Conservation (phyloP, 2,888 invertebrate genomes). For the Cheilosia scutellata region DNA sequence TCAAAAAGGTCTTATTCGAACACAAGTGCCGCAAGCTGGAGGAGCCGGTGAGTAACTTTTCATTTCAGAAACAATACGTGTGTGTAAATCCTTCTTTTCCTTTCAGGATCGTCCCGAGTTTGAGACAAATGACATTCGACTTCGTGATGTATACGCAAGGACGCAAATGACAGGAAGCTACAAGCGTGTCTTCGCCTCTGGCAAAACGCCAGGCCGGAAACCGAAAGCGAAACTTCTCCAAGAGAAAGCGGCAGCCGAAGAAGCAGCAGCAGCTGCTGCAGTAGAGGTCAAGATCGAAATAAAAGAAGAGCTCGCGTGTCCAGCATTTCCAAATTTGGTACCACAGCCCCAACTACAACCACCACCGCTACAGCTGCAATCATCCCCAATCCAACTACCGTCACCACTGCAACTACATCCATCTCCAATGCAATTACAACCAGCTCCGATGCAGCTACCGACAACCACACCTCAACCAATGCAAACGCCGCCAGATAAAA, state of each 20-base stretch:
- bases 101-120: conserved; percentile 90
- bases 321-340: conserved; percentile 2
- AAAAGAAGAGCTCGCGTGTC: conserved; percentile 45
- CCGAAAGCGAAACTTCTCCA: conserved; percentile 78
- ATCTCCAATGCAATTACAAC: too few species aligned
- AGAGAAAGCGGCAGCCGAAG: conserved; percentile 42
- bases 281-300: conserved; percentile 36
- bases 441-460: too few species aligned
- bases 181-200: conserved; percentile 78
- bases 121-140: conserved; percentile 90
- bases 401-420: background rate
- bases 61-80: background rate
- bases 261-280: background rate
- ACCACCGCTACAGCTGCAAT: conserved; percentile 51
- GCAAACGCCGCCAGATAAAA: background rate
- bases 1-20: conserved; percentile 87
- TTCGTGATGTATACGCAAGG: conserved; percentile 86
- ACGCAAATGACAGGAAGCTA: conserved; percentile 82
- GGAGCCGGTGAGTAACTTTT: conserved; percentile 86
- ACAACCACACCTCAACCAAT: background rate
- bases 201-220: conserved; percentile 80
- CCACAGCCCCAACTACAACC: conserved; percentile 79
- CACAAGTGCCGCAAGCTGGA: conserved; percentile 90
- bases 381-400: background rate
- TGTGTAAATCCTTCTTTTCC: background rate